Evolutionary conservation across 2,113 vertebrate genomes (phyloP), one percentile per base, ranked within the genome.

Genomic region (Abramis brama): DNA sequence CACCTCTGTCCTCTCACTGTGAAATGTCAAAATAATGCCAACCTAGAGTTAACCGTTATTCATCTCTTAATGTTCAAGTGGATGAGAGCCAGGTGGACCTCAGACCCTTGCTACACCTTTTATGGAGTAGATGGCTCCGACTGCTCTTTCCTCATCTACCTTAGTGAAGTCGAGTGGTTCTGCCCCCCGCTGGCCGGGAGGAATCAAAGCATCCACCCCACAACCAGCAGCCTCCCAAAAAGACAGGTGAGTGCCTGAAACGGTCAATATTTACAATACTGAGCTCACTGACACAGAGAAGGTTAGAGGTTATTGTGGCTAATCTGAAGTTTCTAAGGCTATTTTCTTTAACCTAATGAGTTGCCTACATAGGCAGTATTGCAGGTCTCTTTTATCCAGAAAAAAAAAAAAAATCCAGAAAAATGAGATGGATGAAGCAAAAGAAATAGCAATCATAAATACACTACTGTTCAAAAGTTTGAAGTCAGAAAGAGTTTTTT

Each of bases 121-220:
- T 99, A 99, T 0, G 97, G 98, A 0, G 98, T 99, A 86, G 98
- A 99, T 0, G 98, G 98, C 87, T 99, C 98, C 0, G 98, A 99
- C 87, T 99, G 98, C 90, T 99, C 98, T 0, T 99, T 99, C 91
- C 96, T 99, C 84, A 87, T 97, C 92, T 99, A 99, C 94, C 97
- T 99, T 91, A 99, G 98, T 0, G 97, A 99, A 91, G 97, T 98
- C 0, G 98, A 99, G 92, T 99, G 98, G 97, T 99, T 99, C 94
- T 99, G 98, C 80, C 98, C 98, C n/a, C 95, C 95, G 0, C 91
- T 97, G 92, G 92, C 95, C 57, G 97, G 97, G 97, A 94, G 97
- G 59, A 99, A 99, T 93, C 94, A 92, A 86, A 97, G 96, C 0
- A 79, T 79, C 74, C 90, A 86, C 2, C 93, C 94, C 0, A 94